Evolutionary conservation across 1,140 invertebrate genomes (phyloP), one percentile per base, ranked within the genome.

Genomic region (Scaptodrosophila lebanonensis): DNA sequence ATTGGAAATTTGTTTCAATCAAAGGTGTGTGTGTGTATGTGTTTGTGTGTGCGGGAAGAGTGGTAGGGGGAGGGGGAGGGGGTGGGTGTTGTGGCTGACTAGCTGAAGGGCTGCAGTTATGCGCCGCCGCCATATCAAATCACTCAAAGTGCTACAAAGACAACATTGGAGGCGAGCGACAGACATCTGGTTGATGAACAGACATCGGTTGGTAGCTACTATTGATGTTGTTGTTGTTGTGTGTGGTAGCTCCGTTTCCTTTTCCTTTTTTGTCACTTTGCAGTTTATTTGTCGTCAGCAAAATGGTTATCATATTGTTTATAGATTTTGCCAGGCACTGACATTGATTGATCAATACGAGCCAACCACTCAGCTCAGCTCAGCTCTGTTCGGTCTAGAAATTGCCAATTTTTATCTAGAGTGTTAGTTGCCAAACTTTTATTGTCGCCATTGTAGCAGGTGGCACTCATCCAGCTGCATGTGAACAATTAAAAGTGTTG

Each of bases 271-370:
- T 25, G 22, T 25, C n/a, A n/a, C n/a, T n/a, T n/a, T 69, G 33
- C 68, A 79, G 68, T 79, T 79, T 79, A 79, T 79, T 79, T 25
- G 22, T 8, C 3, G 3, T 25, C 22, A 25, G 75, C 53, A 65
- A 82, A 82, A 82, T 82, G 75, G 75, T 75, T 82, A 70, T 82
- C 75, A 82, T 82, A 82, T 82, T 82, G 75, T 79, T 82, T 82
- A 82, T 82, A 82, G 75, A 82, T 82, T 68, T 75, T 27, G 51
- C 48, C 61, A 53, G 59, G n/a, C n/a, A n/a, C 66, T 82, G 75
- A 82, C 75, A 73, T 72, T 82, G 75, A 82, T 82, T 82, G 75
- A 82, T 82, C 75, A 71, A 71, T 71, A 76, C 57, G 72, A 77
- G 62, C 44, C 50, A 17, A 51, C 49, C 66, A 75, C 70, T 49